phyloP scores from a whole-genome alignment of 1,140 invertebrate species.

The Anagrus nilaparvatae region DNA sequence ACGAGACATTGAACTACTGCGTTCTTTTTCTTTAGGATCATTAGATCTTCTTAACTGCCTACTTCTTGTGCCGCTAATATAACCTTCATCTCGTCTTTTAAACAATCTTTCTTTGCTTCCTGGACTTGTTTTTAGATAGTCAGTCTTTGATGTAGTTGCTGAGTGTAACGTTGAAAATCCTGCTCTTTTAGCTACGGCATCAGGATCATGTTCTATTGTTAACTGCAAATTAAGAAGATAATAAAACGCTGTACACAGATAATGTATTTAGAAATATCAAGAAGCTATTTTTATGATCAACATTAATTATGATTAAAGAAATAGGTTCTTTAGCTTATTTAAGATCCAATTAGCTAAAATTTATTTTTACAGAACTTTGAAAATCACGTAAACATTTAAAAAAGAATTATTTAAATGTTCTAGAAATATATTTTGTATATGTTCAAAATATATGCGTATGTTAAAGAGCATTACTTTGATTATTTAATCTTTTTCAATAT shows the following conservation, averaged over 20 bases:
- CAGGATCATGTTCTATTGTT: slow-evolving; percentile 83
- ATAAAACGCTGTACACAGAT: background rate
- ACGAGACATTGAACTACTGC: slow-evolving; percentile 76
- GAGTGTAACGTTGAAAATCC: slow-evolving; percentile 36
- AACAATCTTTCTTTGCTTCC: slow-evolving; percentile 55
- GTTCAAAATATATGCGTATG: no score
- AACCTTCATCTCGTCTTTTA: slow-evolving; percentile 58
- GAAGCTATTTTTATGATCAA: slow-evolving; percentile 1
- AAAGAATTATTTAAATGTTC: no score
- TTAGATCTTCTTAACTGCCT: slow-evolving; percentile 45
- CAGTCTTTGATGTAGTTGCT: slow-evolving; percentile 32
- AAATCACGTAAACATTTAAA: no score
- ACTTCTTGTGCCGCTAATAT: slow-evolving; percentile 45
- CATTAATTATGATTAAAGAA: no score
- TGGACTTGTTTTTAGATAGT: slow-evolving; percentile 34
- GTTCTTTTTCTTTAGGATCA: slow-evolving; percentile 57
- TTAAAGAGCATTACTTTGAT: no score
- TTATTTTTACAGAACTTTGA: no score
- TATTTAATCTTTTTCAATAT: no score
- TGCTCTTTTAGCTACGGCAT: slow-evolving; percentile 47
- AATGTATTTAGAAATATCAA: background rate
- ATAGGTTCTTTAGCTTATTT: no score
- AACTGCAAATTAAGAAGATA: slow-evolving; percentile 43
- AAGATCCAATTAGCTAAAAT: no score
- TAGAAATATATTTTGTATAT: no score